A percentile compares a stretch with the other conserved stretches of the same genome.
Evolutionary conservation across 2,888 invertebrate genomes (phyloP).

Genomic region (Cantharis nigra): DNA sequence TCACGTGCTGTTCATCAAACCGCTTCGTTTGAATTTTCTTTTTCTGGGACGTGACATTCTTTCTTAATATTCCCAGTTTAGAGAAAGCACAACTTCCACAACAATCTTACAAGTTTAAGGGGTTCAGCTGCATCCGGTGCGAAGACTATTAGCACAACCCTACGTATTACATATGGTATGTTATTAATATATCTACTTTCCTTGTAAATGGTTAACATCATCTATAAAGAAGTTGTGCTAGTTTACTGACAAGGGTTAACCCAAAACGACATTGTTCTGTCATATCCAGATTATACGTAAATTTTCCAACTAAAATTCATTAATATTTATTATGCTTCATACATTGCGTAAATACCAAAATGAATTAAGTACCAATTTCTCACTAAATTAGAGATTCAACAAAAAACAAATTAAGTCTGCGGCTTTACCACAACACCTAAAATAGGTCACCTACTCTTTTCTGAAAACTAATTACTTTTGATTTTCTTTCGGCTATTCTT

Average conservation of each 20-base stretch:
- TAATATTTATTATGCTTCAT: neutral
- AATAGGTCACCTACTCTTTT: neutral
- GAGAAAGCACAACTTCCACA: conserved; percentile 7
- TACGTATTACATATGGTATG: conserved; percentile 11
- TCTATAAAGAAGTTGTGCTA: conserved; percentile 1
- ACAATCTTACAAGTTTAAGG: conserved; percentile 16
- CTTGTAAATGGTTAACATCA: conserved; percentile 5
- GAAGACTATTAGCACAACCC: conserved; percentile 2
- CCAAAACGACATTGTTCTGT: conserved; percentile 1
- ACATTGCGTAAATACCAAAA: neutral
- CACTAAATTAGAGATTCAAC: neutral
- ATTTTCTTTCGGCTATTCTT: neutral
- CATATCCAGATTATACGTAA: neutral
- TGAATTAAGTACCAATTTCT: neutral
- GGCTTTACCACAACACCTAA: neutral
- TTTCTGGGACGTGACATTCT: conserved; percentile 19
- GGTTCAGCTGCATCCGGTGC: conserved; percentile 18
- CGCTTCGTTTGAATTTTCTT: conserved; percentile 15
- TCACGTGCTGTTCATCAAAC: conserved; percentile 2
- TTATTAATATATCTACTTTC: conserved; percentile 8
- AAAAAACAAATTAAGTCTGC: neutral
- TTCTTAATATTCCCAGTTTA: conserved; percentile 14
- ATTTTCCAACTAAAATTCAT: neutral
- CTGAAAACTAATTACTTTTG: neutral
- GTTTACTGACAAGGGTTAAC: conserved; percentile 1